A percentile compares a stretch with the other conserved stretches of the same genome.
Evolutionary conservation across 2,888 invertebrate species (phyloP).

Genomic region (Apamea sordens): DNA sequence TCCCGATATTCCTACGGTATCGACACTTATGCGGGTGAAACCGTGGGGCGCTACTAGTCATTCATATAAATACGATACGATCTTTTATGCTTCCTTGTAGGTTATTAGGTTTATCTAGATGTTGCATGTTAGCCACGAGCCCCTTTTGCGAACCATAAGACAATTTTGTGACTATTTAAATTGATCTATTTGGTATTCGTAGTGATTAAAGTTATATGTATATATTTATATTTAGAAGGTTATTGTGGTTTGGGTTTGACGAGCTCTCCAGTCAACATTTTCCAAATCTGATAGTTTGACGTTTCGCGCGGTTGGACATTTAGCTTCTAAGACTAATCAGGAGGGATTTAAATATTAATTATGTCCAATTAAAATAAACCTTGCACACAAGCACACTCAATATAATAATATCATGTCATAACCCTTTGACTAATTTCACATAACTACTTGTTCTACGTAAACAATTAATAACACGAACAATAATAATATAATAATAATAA

Average conservation of each 20-base stretch:
- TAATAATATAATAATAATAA: too few relatives aligned
- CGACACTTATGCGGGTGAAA: too few relatives aligned
- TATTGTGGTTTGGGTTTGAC: neutral
- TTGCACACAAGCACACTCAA: neutral
- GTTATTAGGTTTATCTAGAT: too few relatives aligned
- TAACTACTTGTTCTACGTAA: neutral
- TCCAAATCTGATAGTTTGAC: too few relatives aligned
- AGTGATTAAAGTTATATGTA: neutral
- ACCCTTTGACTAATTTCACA: neutral
- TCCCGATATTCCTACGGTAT: too few relatives aligned
- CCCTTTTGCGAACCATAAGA: neutral
- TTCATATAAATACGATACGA: too few relatives aligned
- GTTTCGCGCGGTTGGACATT: too few relatives aligned
- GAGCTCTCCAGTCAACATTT: neutral
- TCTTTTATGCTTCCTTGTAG: too few relatives aligned
- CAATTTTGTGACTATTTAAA: neutral
- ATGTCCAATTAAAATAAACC: neutral
- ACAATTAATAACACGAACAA: neutral
- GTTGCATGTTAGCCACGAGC: neutral
- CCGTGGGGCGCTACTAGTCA: too few relatives aligned
- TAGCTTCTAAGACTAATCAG: too few relatives aligned
- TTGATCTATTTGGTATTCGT: neutral
- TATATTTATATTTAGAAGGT: neutral
- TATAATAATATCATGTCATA: neutral
- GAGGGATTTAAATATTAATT: neutral